phyloP scores from a whole-genome alignment of 2,888 invertebrate genomes.

The Camptogramma bilineatum region DNA sequence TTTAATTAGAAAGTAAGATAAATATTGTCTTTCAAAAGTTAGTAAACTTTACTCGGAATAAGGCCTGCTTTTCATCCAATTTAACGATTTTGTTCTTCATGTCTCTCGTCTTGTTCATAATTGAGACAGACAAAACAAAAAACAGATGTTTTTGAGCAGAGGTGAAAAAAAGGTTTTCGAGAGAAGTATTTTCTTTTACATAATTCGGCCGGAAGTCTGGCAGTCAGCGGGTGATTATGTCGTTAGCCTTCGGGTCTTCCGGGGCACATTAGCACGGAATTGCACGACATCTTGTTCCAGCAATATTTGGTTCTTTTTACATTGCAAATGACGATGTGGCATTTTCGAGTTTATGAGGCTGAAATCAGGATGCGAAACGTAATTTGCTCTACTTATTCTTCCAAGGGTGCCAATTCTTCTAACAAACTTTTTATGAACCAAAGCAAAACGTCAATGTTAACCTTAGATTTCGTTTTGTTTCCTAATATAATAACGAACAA shows the following conservation, averaged over 20 bases:
- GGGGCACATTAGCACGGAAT: constrained; percentile 21
- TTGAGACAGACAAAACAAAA: too few relatives aligned
- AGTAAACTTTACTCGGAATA: too few relatives aligned
- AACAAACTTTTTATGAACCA: too few relatives aligned
- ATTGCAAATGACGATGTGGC: background rate
- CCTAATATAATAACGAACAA: too few relatives aligned
- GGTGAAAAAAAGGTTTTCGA: background rate
- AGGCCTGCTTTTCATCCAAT: too few relatives aligned
- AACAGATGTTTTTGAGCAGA: background rate
- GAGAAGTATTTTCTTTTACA: background rate
- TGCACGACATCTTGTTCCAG: constrained; percentile 30
- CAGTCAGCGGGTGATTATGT: constrained; percentile 34
- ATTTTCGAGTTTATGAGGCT: background rate
- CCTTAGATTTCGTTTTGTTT: too few relatives aligned
- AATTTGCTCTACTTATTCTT: background rate
- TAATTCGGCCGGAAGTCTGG: constrained; percentile 14
- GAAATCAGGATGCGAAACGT: background rate
- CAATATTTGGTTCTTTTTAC: constrained; percentile 2
- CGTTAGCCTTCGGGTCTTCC: constrained; percentile 34
- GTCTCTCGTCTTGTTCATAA: too few relatives aligned
- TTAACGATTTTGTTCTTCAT: too few relatives aligned
- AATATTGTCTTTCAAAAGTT: too few relatives aligned
- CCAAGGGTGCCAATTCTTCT: too few relatives aligned
- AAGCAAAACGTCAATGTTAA: too few relatives aligned
- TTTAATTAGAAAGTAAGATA: too few relatives aligned